Evolutionary conservation across 2,113 vertebrate genomes (phyloP), one percentile per base, ranked within the genome.

Genomic region (Zosterops japonicus): DNA sequence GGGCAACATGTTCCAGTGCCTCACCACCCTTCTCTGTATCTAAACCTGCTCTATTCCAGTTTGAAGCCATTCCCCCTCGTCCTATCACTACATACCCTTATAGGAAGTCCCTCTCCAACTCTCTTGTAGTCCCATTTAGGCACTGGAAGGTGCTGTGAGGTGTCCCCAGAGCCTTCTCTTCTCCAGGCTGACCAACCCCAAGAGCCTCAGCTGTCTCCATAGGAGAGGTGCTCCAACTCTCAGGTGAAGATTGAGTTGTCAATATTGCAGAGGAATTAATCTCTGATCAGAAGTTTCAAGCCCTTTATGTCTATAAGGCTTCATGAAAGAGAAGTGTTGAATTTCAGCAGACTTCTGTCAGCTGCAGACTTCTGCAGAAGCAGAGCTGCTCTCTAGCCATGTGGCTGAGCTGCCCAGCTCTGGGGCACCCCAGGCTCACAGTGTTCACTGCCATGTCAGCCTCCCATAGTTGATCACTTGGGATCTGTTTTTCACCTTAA

Each of bases 391-490:
- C 77, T 84, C 27, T 64, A n/a, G 63, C 23, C 11, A 0, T 0
- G 6, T 12, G 24, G 5, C 9, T 53, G 47, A 28, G 44, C 52
- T 59, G n/a, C 57, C 71, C 61, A 76, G 25, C 55, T 60, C 33
- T 47, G 28, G 14, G 44, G 14, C 12, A 60, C 3, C 19, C 24
- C 16, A 28, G 8, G 25, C 14, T 87, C 42, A 36, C 18, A 3
- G 19, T 4, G 16, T 3, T 23, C 8, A 9, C 56, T 69, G 55
- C n/a, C 3, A 3, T 4, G 4, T 59, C 63, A 44, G 4, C 21
- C 39, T 71, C 11, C 25, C 39, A 35, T 31, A 0, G 0, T 0
- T 53, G 25, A 20, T 31, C 31, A 79, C 23, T 18, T 59, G 1
- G 0, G 4, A 24, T 80, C 49, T 42, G 8, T 0, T 35, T 56